phyloP scores from a whole-genome alignment of 2,797 vertebrate species.

The Otus scops region DNA sequence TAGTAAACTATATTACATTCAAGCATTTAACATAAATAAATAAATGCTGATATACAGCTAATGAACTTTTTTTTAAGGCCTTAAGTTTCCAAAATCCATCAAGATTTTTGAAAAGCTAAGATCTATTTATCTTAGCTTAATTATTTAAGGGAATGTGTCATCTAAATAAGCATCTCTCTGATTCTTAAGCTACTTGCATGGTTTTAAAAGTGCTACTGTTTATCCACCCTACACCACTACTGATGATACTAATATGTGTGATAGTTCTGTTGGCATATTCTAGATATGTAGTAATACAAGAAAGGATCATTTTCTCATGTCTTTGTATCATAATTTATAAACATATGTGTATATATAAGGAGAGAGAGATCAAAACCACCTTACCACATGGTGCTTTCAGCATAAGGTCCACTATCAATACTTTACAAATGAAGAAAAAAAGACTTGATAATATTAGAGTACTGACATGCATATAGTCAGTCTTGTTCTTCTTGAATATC shows the following conservation, averaged over 20 bases:
- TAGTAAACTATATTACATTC: neutral
- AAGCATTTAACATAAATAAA: neutral
- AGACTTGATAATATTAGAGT: neutral
- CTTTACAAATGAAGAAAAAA: neutral
- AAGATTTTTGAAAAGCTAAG: neutral
- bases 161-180: neutral
- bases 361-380: neutral
- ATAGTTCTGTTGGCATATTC: neutral
- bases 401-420: neutral
- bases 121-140: neutral
- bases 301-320: neutral
- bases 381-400: neutral
- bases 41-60: neutral
- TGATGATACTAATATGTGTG: neutral
- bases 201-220: neutral
- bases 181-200: neutral
- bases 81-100: neutral
- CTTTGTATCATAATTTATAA: neutral
- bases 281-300: neutral
- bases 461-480: neutral
- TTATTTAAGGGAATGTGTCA: neutral
- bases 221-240: neutral
- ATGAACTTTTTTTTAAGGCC: neutral
- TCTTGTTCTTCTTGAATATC: neutral
- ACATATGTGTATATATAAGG: neutral